phyloP scores from a whole-genome alignment of 2,888 invertebrate genomes.

The Catonia carolina region DNA sequence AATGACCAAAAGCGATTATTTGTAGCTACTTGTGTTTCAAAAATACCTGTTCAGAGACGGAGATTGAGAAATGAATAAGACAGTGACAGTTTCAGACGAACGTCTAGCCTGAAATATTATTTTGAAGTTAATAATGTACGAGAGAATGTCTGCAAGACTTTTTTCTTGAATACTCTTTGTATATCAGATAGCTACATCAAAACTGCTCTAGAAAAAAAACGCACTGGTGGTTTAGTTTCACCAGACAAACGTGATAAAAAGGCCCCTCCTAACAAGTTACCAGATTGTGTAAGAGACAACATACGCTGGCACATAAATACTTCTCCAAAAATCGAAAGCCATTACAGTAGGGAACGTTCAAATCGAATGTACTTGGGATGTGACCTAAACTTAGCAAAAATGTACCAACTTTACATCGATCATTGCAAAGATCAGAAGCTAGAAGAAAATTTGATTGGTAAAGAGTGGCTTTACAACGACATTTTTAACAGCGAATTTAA shows the following conservation, averaged over 20 bases:
- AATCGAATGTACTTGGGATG: conserved; percentile 10
- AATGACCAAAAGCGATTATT: conserved; percentile 16
- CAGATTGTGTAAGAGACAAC: conserved; percentile 7
- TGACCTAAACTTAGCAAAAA: conserved; percentile 14
- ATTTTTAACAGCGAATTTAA: conserved; percentile 22
- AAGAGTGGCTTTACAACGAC: conserved; percentile 17
- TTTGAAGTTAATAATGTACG: conserved; percentile 13
- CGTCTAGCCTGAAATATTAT: conserved; percentile 12
- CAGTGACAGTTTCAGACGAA: conserved; percentile 3
- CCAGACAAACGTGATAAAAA: conserved; percentile 16
- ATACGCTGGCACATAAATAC: conserved; percentile 5
- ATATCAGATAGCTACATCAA: conserved; percentile 17
- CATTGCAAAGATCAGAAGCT: conserved; percentile 13
- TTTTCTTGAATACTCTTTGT: conserved; percentile 18
- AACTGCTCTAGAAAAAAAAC: conserved; percentile 8
- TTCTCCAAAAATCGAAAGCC: conserved; percentile 15
- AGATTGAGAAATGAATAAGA: too few species aligned
- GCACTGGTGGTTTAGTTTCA: conserved; percentile 16
- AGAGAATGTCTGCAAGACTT: conserved; percentile 17
- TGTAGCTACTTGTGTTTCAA: conserved; percentile 8
- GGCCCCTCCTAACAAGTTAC: conserved; percentile 16
- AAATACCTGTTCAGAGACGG: conserved; percentile 8
- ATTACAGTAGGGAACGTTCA: conserved; percentile 15
- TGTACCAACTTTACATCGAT: conserved; percentile 14
- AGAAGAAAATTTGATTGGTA: conserved; percentile 7